These are phyloP conservation scores for Prunella strophiata DNA, from an alignment of 2,797 vertebrate species.

Conservation along the genomic window DNA sequence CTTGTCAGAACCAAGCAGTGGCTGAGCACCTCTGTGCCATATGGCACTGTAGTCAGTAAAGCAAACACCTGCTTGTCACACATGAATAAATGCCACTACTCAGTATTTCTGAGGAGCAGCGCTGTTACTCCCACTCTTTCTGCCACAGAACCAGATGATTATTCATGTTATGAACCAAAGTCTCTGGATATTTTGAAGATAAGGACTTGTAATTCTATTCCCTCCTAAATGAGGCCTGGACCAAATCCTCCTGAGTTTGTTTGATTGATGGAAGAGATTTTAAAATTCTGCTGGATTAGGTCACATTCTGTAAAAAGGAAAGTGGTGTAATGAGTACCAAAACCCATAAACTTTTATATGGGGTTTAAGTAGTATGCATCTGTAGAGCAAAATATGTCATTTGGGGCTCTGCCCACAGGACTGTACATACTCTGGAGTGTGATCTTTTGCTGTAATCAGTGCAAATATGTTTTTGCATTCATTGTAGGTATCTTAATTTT, in stretches of 20 bases:
- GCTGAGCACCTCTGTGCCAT: background rate
- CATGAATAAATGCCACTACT: background rate
- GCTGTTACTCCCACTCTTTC: background rate
- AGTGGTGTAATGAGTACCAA: background rate
- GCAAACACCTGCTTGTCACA: background rate
- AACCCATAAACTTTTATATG: background rate
- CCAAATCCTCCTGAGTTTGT: background rate
- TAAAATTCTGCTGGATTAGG: background rate
- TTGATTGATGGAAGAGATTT: background rate
- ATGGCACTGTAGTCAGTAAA: background rate
- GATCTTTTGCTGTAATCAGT: background rate
- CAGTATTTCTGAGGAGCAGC: background rate
- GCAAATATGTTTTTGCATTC: background rate
- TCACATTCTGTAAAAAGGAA: background rate
- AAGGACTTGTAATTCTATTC: background rate
- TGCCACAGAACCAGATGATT: background rate
- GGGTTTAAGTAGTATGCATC: background rate
- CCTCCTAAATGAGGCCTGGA: background rate
- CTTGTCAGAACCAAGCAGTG: background rate
- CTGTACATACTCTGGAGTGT: background rate
- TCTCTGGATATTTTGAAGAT: background rate
- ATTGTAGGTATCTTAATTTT: background rate
- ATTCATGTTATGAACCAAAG: background rate
- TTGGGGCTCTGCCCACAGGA: background rate
- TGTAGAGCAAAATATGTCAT: background rate